phyloP scores from a whole-genome alignment of 2,113 vertebrate species.

The Pollimyrus isidori region DNA sequence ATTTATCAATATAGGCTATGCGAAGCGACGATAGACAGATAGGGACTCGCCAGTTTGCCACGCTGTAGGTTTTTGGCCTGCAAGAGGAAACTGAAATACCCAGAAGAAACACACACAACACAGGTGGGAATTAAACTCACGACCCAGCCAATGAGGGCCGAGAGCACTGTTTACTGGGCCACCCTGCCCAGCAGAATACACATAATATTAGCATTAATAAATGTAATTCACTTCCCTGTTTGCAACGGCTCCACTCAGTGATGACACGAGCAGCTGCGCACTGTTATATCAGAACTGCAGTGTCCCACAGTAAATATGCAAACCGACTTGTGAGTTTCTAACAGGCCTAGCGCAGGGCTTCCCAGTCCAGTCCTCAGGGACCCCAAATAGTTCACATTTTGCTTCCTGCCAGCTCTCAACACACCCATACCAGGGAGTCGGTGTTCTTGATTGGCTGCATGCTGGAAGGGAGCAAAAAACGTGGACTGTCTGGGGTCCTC shows the following conservation, averaged over 20 bases:
- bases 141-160: neutral
- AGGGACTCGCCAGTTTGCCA: neutral
- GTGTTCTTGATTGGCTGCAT: too few species aligned
- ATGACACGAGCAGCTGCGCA: constrained; percentile 33
- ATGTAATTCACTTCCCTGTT: constrained; percentile 19
- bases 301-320: constrained; percentile 29
- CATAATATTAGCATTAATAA: neutral
- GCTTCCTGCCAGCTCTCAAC: too few species aligned
- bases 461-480: too few species aligned
- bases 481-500: too few species aligned
- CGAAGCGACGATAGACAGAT: neutral
- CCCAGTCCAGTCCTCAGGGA: too few species aligned
- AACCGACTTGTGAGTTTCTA: constrained; percentile 24
- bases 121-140: neutral
- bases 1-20: neutral
- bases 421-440: too few species aligned
- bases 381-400: too few species aligned
- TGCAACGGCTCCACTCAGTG: constrained; percentile 20
- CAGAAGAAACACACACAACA: neutral
- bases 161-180: neutral
- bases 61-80: neutral
- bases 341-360: constrained; percentile 18
- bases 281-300: constrained; percentile 28
- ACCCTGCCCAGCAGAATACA: neutral
- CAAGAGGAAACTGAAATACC: neutral